phyloP scores from a whole-genome alignment of 2,888 invertebrate genomes.

The Drosophila buzzatii region DNA sequence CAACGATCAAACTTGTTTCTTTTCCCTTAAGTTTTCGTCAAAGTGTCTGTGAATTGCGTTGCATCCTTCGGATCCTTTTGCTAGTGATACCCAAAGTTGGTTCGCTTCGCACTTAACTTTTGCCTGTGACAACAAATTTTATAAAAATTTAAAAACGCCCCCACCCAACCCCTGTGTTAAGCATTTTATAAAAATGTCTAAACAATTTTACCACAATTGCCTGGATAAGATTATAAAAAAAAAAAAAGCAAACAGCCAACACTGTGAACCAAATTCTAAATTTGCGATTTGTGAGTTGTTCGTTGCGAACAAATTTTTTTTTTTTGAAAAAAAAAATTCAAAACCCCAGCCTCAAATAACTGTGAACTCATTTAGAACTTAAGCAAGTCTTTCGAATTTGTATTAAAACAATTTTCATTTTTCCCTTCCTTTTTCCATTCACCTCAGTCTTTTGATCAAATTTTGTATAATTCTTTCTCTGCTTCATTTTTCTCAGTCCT shows the following conservation, averaged over 20 bases:
- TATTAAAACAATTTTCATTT: background rate
- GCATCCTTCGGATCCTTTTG: conserved; percentile 14
- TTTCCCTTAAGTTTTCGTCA: conserved; percentile 67
- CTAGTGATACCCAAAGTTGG: conserved; percentile 10
- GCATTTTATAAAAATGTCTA: conserved; percentile 61
- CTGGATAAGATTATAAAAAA: conserved; percentile 24
- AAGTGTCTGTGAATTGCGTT: conserved; percentile 67
- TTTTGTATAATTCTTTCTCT: background rate
- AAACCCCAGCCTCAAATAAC: conserved; percentile 38
- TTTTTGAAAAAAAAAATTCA: conserved; percentile 4
- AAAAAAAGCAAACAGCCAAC: conserved; percentile 52
- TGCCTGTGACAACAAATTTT: conserved; percentile 66
- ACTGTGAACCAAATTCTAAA: conserved; percentile 49
- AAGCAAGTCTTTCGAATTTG: conserved; percentile 17
- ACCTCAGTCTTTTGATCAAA: background rate
- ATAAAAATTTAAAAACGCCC: conserved; percentile 57
- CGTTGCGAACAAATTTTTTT: conserved; percentile 37
- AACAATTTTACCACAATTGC: conserved; percentile 54
- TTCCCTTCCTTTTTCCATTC: background rate
- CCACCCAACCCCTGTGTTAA: conserved; percentile 37
- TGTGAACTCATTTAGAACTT: conserved; percentile 52
- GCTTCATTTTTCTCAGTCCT: background rate
- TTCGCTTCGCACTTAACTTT: conserved; percentile 19
- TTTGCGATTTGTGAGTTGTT: conserved; percentile 52
- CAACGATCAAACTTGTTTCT: conserved; percentile 29